Conservation (phyloP, 2,113 vertebrate genomes). For the Larimichthys polyactis region DNA sequence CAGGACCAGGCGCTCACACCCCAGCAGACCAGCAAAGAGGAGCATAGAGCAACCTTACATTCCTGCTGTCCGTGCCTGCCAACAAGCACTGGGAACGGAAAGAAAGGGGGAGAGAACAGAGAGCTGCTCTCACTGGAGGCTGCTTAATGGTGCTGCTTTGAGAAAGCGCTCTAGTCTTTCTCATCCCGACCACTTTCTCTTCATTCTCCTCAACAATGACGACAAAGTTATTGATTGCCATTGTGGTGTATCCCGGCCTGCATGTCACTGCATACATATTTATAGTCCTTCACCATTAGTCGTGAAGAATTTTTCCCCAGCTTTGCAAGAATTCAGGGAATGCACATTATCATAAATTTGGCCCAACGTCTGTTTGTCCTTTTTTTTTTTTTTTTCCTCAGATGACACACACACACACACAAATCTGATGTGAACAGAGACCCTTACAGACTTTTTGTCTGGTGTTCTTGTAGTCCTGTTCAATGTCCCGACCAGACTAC, state of each 20-base stretch:
- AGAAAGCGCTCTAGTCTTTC: slow-evolving; percentile 50
- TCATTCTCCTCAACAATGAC: slow-evolving; percentile 39
- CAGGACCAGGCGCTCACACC: slow-evolving; percentile 61
- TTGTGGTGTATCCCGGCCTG: slow-evolving; percentile 20
- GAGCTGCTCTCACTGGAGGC: slow-evolving; percentile 68
- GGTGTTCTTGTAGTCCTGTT: slow-evolving; percentile 41
- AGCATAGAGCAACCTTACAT: slow-evolving; percentile 74
- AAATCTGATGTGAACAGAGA: slow-evolving; percentile 53
- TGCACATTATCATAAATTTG: slow-evolving; percentile 56
- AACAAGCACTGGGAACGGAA: slow-evolving; percentile 76
- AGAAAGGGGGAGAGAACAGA: slow-evolving; percentile 72
- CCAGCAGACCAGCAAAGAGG: slow-evolving; percentile 67
- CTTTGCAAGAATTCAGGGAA: slow-evolving; percentile 55
- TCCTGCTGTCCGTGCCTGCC: slow-evolving; percentile 76
- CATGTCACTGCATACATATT: slow-evolving; percentile 22
- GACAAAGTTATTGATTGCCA: slow-evolving; percentile 55
- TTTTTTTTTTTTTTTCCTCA: neutral
- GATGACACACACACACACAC: neutral
- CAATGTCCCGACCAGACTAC: slow-evolving; percentile 47
- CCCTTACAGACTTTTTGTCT: slow-evolving; percentile 19
- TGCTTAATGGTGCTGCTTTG: slow-evolving; percentile 56
- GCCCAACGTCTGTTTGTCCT: slow-evolving; percentile 17
- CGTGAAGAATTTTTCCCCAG: slow-evolving; percentile 8
- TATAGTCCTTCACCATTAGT: slow-evolving; percentile 11
- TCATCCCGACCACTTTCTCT: slow-evolving; percentile 44